These are phyloP conservation scores for Drosophila bipectinata DNA, from an alignment of 1,140 invertebrate species.

Conservation along the genomic window DNA sequence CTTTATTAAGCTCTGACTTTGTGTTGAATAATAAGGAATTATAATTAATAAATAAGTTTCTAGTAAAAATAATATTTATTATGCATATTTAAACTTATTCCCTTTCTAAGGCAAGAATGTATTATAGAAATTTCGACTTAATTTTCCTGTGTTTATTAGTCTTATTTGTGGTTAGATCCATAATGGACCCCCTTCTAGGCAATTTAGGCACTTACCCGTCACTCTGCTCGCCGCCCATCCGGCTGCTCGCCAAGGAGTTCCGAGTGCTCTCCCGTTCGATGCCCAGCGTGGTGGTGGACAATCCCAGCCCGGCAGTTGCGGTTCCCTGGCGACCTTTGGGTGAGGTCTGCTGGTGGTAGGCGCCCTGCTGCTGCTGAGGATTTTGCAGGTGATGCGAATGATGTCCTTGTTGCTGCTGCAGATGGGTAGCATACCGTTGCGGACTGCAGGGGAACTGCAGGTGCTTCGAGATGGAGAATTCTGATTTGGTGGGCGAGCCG, in stretches of 20 bases:
- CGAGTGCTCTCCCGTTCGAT: conserved; percentile 68
- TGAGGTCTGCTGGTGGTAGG: conserved; percentile 55
- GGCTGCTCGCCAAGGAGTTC: conserved; percentile 69
- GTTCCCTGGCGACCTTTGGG: conserved; percentile 53
- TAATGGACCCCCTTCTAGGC: not conserved
- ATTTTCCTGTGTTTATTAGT: not conserved
- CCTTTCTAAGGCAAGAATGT: too few relatives aligned
- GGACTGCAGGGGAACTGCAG: conserved; percentile 67
- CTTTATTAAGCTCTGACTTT: too few relatives aligned
- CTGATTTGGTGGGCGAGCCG: conserved; percentile 79
- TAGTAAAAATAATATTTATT: too few relatives aligned
- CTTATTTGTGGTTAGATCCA: conserved; percentile 2
- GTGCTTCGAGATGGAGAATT: conserved; percentile 77
- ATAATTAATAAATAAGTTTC: too few relatives aligned
- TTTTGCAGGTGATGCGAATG: conserved; percentile 41
- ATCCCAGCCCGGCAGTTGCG: conserved; percentile 34
- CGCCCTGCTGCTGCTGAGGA: conserved; percentile 23
- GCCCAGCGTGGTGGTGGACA: conserved; percentile 52
- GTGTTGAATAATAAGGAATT: too few relatives aligned
- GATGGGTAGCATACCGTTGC: conserved; percentile 60
- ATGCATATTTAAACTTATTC: too few relatives aligned
- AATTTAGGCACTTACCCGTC: conserved; percentile 58
- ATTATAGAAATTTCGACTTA: not conserved
- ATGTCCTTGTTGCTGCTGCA: conserved; percentile 41
- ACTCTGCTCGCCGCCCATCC: conserved; percentile 63